Conservation (phyloP, 2,888 invertebrate genomes). For the Thelaira solivaga region DNA sequence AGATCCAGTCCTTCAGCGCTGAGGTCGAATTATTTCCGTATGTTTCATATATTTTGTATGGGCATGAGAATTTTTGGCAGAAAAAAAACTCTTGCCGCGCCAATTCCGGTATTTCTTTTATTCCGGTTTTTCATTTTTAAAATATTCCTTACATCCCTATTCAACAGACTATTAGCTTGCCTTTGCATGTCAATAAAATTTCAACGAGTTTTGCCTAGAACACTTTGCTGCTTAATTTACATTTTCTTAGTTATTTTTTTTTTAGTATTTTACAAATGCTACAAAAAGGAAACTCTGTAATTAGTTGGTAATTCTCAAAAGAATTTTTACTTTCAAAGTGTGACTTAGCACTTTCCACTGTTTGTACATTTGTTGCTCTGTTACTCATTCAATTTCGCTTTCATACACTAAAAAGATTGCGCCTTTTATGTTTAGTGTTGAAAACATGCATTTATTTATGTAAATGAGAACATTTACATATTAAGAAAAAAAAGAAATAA, state of each 20-base stretch:
- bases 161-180: not conserved
- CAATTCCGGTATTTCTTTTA: no score
- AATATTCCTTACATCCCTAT: no score
- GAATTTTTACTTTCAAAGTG: slow-evolving; percentile 29
- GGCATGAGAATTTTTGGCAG: no score
- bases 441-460: slow-evolving; percentile 7
- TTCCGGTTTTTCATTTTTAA: no score
- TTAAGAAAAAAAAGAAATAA: not conserved
- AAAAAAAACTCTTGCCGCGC: no score
- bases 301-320: slow-evolving; percentile 38
- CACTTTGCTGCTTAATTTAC: slow-evolving; percentile 20
- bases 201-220: not conserved
- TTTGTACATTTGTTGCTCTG: not conserved
- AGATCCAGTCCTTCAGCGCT: no score
- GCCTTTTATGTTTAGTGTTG: slow-evolving; percentile 1
- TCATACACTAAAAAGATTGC: not conserved
- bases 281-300: slow-evolving; percentile 33
- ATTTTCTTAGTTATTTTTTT: not conserved
- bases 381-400: not conserved
- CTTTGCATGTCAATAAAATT: not conserved
- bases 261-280: not conserved
- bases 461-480: not conserved
- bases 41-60: no score
- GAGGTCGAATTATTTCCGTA: no score
- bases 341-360: not conserved